Base-by-base conservation (phyloP, 2,888 invertebrate species). In the Drosophila prolongata region DNA sequence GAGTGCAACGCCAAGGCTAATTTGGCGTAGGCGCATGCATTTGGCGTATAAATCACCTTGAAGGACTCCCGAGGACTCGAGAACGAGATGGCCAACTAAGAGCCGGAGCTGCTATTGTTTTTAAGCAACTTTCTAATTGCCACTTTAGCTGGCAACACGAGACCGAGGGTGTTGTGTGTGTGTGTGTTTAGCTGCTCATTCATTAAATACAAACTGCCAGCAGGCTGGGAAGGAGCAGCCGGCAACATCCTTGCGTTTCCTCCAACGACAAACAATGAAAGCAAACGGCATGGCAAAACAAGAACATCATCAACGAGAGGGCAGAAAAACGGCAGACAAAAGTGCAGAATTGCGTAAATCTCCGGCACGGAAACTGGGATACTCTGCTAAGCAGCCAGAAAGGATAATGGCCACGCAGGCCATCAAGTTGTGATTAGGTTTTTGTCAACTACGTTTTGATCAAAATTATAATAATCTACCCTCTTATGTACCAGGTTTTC, bases 101-200 rank as follows among this genome's bases (percentile, higher is more conserved):
- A 70, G 62, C 53, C 35, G 53, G 38, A 64, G 71, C 58, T 56
- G 52, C 83, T 74, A 77, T 83, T 76, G 75, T 81, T 81, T 74
- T 80, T 75, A 75, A 77, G 77, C 80, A 79, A 83, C 83, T 86
- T 86, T 79, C 81, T 84, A 86, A 86, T 83, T 83, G 86, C 83
- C 86, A 84, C 86, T 86, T 81, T 77, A 75, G 80, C 56, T 38
- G 44, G 46, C 61, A 65, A 47, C 55, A 60, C 54, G 60, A 16
- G 13, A 11, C n/a, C 6, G 19, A 6, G 44, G 13, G 38, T 13
- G 24, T 19, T 38, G 37, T 46, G 60, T 47, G 55, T n/a, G n/a
- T 43, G 57, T 66, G 54, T 68, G 76, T 76, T 37, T 60, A 72
- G 62, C 65, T 74, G 79, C 72, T 81, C 86, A 81, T 85, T 83